Evolutionary conservation across 2,797 vertebrate species (phyloP).

Genomic region (Parauchenoglanis punctatus): DNA sequence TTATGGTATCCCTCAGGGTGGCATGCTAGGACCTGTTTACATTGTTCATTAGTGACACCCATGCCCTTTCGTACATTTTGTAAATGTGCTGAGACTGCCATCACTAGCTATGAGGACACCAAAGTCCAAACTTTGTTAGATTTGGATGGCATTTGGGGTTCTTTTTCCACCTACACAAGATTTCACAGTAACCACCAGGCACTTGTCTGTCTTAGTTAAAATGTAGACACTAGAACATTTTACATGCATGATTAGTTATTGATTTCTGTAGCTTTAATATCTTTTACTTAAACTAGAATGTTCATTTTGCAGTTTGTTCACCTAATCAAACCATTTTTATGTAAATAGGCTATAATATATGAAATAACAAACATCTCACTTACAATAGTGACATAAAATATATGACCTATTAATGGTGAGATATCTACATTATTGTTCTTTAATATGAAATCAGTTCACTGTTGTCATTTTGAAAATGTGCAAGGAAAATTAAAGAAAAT

Average conservation of each 20-base stretch:
- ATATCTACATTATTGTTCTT: background rate
- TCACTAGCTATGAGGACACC: background rate
- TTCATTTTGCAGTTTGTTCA: background rate
- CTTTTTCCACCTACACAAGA: background rate
- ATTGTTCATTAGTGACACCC: background rate
- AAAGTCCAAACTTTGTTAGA: background rate
- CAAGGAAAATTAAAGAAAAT: background rate
- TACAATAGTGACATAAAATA: background rate
- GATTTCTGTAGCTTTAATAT: too few species aligned
- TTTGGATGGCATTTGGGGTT: background rate
- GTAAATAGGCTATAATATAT: background rate
- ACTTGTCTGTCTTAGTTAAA: background rate
- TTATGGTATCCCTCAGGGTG: constrained; percentile 14
- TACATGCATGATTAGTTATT: too few species aligned
- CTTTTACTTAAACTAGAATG: background rate
- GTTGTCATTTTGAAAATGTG: background rate
- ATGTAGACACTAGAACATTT: too few species aligned
- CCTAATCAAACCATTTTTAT: background rate
- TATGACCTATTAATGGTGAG: background rate
- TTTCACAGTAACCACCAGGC: background rate
- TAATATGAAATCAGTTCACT: constrained; percentile 4
- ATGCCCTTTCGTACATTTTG: background rate
- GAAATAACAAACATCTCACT: background rate
- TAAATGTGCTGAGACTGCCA: background rate
- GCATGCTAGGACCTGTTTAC: constrained; percentile 13